Conservation (phyloP, 2,888 invertebrate genomes). For the Caenorhabditis becei region DNA sequence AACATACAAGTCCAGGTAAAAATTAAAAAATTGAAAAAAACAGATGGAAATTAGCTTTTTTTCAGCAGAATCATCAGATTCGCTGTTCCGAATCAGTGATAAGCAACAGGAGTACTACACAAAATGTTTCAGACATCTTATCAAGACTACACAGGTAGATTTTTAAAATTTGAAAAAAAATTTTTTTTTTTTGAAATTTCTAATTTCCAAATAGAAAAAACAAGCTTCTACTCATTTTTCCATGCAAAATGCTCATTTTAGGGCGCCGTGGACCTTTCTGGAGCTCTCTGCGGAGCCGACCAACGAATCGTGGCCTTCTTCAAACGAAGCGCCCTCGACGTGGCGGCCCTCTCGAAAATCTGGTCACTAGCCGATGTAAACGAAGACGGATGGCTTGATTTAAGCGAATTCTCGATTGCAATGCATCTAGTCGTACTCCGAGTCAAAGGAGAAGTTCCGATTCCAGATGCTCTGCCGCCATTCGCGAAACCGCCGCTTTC, state of each 20-base stretch:
- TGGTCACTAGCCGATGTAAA: slow-evolving; percentile 81
- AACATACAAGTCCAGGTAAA: slow-evolving; percentile 43
- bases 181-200: slow-evolving; percentile 27
- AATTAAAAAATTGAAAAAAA: not conserved
- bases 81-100: slow-evolving; percentile 75
- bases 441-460: slow-evolving; percentile 77
- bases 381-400: slow-evolving; percentile 81
- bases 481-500: slow-evolving; percentile 41
- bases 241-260: slow-evolving; percentile 13
- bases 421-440: slow-evolving; percentile 81
- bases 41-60: not conserved
- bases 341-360: slow-evolving; percentile 72
- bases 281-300: slow-evolving; percentile 77
- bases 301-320: slow-evolving; percentile 79
- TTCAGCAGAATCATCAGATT: slow-evolving; percentile 42
- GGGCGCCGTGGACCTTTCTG: slow-evolving; percentile 64
- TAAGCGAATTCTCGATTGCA: slow-evolving; percentile 79
- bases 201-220: not conserved
- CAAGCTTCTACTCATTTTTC: not conserved
- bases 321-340: slow-evolving; percentile 73
- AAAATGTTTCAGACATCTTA: slow-evolving; percentile 77
- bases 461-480: slow-evolving; percentile 74
- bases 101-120: slow-evolving; percentile 80
- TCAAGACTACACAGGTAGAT: slow-evolving; percentile 65
- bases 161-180: no score